phyloP scores from a whole-genome alignment of 2,888 invertebrate species.

The Podotricha telesiphe region DNA sequence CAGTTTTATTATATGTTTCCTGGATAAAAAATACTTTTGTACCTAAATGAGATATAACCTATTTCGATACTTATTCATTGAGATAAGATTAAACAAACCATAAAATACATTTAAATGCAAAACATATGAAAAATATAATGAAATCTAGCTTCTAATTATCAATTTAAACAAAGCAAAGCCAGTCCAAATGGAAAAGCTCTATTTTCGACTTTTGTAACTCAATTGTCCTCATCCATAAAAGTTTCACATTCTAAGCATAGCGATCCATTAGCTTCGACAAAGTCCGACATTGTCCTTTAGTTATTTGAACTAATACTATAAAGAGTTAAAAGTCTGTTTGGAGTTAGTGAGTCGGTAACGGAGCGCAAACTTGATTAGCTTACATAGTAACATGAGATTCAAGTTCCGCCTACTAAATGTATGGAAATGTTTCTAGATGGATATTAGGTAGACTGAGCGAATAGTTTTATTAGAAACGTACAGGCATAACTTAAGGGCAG shows the following conservation, averaged over 20 bases:
- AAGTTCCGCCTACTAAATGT: neutral
- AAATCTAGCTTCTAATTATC: constrained; percentile 15
- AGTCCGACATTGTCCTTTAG: constrained; percentile 73
- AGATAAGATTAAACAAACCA: no score
- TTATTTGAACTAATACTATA: constrained; percentile 78
- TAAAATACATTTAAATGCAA: neutral
- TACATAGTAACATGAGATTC: constrained; percentile 3
- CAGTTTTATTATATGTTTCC: no score
- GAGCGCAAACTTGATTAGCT: constrained; percentile 67
- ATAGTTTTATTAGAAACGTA: no score
- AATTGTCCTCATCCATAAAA: constrained; percentile 77
- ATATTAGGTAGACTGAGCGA: no score
- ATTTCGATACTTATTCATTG: no score
- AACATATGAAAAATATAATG: neutral
- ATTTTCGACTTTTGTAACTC: constrained; percentile 73
- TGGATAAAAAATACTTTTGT: no score
- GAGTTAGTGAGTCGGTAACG: constrained; percentile 66
- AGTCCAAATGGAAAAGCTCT: constrained; percentile 52
- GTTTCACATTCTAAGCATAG: constrained; percentile 74
- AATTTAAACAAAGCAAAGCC: constrained; percentile 53
- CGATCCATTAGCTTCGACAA: constrained; percentile 74
- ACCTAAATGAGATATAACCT: no score
- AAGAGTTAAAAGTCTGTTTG: constrained; percentile 72
- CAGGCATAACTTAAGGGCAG: no score
- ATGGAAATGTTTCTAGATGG: constrained; percentile 1